Conservation (phyloP, 2,113 vertebrate species). For the Zeus faber region DNA sequence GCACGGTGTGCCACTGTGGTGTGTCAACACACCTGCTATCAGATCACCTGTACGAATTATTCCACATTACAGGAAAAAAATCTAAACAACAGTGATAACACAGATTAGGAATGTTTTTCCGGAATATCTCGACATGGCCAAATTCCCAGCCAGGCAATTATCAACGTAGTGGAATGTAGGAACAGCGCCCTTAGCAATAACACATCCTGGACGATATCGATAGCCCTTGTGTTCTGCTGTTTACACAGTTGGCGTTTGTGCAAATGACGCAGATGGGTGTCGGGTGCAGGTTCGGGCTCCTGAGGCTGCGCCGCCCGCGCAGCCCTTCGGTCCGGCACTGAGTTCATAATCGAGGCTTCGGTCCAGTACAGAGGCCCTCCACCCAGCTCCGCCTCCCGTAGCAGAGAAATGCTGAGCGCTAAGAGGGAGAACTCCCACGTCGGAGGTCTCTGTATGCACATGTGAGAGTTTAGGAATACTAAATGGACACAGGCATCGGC, state of each 20-base stretch:
- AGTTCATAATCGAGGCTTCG: background rate
- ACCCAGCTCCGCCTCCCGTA: background rate
- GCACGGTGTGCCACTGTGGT: too few species aligned
- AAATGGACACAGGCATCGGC: background rate
- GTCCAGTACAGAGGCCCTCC: background rate
- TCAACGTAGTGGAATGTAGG: conserved; percentile 45
- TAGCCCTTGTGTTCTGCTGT: conserved; percentile 38
- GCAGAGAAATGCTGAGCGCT: conserved; percentile 28
- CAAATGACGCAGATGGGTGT: conserved; percentile 50
- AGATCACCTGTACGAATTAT: background rate
- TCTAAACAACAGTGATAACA: too few species aligned
- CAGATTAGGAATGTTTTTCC: background rate
- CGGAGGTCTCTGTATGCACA: background rate
- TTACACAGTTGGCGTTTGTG: conserved; percentile 70
- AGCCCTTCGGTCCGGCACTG: too few species aligned
- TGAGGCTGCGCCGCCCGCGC: background rate
- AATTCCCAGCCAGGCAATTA: conserved; percentile 18
- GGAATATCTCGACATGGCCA: background rate
- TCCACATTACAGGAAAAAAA: background rate
- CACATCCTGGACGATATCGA: conserved; percentile 34
- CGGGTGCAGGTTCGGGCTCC: conserved; percentile 20
- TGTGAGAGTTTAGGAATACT: background rate
- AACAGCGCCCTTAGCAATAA: conserved; percentile 34
- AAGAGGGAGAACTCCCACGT: conserved; percentile 17
- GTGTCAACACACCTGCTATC: background rate